phyloP scores from a whole-genome alignment of 2,797 vertebrate genomes.

The Buphagus erythrorhynchus region DNA sequence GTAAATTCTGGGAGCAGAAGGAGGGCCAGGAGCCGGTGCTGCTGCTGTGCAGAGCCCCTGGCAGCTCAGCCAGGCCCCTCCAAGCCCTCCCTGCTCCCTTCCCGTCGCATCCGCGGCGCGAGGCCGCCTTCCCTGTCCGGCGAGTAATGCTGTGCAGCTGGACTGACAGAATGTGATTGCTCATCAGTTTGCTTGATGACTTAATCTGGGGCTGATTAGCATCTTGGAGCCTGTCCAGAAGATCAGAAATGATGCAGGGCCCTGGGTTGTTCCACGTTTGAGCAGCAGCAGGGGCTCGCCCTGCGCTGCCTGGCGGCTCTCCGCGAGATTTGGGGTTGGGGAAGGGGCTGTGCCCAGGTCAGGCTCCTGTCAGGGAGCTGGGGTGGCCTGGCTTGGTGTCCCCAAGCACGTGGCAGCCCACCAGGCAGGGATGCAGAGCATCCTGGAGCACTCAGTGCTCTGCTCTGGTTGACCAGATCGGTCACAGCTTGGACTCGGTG shows the following conservation, averaged over 20 bases:
- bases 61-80: background rate
- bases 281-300: background rate
- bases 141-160: conserved; percentile 51
- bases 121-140: background rate
- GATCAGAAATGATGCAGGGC: conserved; percentile 2
- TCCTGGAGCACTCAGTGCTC: background rate
- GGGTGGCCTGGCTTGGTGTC: background rate
- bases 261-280: background rate
- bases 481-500: accelerated
- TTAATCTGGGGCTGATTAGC: conserved; percentile 68
- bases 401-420: accelerated
- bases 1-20: background rate
- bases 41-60: accelerated
- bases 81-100: background rate
- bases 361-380: background rate
- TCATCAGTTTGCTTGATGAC: conserved; percentile 56
- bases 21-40: background rate
- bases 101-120: background rate
- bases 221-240: conserved; percentile 19
- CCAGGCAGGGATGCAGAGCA: background rate
- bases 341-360: background rate
- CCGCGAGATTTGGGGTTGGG: accelerated
- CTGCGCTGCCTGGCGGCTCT: accelerated
- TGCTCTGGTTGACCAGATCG: accelerated
- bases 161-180: conserved; percentile 34